Evolutionary conservation across 2,797 vertebrate species (phyloP).

Genomic region (Somateria mollissima): DNA sequence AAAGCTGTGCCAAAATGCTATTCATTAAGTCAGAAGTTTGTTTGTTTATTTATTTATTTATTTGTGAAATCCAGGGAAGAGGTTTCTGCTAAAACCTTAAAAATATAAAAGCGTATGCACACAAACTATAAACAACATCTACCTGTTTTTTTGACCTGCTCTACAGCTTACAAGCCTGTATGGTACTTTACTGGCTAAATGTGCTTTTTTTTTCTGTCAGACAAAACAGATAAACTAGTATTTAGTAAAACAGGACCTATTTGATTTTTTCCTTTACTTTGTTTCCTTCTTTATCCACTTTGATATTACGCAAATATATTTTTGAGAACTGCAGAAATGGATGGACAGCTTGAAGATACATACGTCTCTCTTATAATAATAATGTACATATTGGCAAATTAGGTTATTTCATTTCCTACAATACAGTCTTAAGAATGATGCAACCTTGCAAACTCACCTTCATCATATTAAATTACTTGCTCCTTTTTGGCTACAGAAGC

Average conservation of each 20-base stretch:
- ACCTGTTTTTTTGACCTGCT: neutral
- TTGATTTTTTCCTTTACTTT: neutral
- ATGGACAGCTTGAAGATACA: neutral
- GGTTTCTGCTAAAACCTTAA: neutral
- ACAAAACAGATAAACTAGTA: neutral
- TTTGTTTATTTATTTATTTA: too few relatives aligned
- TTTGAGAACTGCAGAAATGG: neutral
- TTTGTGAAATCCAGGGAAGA: neutral
- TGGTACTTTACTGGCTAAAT: neutral
- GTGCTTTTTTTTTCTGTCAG: neutral
- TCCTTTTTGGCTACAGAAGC: neutral
- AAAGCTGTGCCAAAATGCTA: neutral
- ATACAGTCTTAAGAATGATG: neutral
- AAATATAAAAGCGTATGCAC: accelerated
- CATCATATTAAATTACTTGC: neutral
- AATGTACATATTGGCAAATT: neutral
- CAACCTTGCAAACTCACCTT: constrained; percentile 16
- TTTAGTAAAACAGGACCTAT: neutral
- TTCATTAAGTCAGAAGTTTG: neutral
- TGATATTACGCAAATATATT: neutral
- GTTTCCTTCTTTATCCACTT: neutral
- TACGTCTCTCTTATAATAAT: neutral
- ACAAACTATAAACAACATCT: neutral
- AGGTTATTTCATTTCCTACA: neutral
- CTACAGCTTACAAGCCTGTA: neutral